phyloP scores from a whole-genome alignment of 2,888 invertebrate species.

The Drosophila hamatofila region DNA sequence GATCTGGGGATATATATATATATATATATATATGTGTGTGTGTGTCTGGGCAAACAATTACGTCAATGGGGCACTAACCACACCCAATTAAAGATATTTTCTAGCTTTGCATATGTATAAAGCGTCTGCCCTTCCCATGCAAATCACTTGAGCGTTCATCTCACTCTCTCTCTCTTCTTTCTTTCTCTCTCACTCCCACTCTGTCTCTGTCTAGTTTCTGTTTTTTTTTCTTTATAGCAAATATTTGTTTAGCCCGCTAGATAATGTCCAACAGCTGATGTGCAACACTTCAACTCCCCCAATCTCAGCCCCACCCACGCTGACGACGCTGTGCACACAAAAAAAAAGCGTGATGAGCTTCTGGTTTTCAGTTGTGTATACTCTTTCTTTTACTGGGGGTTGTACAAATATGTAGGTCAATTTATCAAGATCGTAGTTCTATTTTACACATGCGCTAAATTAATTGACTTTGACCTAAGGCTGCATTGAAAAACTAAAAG shows the following conservation, averaged over 20 bases:
- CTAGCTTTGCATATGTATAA: conserved; percentile 17
- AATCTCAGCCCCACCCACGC: conserved; percentile 4
- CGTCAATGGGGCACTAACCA: conserved; percentile 58
- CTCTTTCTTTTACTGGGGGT: conserved; percentile 1
- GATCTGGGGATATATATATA: conserved; percentile 12
- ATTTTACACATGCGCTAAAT: not conserved
- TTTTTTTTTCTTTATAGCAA: conserved; percentile 20
- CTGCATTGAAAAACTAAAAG: too few species aligned
- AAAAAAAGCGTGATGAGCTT: conserved; percentile 34
- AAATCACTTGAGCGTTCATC: conserved; percentile 37
- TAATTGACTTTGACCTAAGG: too few species aligned
- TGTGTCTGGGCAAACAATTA: conserved; percentile 66
- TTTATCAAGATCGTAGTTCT: too few species aligned
- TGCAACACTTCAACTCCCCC: conserved; percentile 12
- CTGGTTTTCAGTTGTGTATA: conserved; percentile 34
- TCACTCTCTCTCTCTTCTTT: conserved; percentile 1
- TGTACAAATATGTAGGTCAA: not conserved
- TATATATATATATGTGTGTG: conserved; percentile 22
- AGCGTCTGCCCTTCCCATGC: conserved; percentile 15
- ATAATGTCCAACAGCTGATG: conserved; percentile 60
- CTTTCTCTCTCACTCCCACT: not conserved
- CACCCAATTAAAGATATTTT: conserved; percentile 56
- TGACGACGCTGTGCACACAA: conserved; percentile 6
- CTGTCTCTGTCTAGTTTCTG: not conserved
- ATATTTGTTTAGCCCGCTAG: conserved; percentile 50